Evolutionary conservation across 1,140 invertebrate genomes (phyloP), one percentile per base, ranked within the genome.

Genomic region (Aradophagus sp.): DNA sequence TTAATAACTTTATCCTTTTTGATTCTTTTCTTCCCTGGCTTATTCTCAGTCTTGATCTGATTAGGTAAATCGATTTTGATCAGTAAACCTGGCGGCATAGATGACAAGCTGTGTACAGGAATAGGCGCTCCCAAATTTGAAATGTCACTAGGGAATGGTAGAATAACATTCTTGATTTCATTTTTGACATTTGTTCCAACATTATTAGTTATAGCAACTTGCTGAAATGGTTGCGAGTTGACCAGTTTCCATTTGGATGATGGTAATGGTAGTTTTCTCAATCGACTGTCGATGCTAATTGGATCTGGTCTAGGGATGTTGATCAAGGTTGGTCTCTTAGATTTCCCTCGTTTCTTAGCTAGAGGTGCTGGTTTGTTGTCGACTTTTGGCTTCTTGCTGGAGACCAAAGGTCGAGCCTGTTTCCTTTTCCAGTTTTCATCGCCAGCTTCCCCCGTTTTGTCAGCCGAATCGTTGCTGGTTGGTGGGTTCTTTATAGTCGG

Each of bases 31-130:
- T 36, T 73, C 45, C 10, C 11, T 72, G 73, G 4, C 17, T 16
- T 0, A 19, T 5, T 20, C 80, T 69, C 2, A 45, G 62, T 73
- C 35, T 73, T 69, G n/a, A 38, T 56, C 41, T 83, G 80, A 5
- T 81, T 78, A 0, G 84, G 84, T 7, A 86, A 47, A 59, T 85
- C 79, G n/a, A 86, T 85, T 55, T 86, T 86, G n/a, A 85, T 85
- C 4, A 86, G 44, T 8, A 86, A 59, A 16, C 84, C 84, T 1
- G 84, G 84, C 7, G 84, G 84, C 32, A 85, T 85, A 31, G 81
- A 83, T 7, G 84, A 80, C 8, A 86, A 72, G 75, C 84, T 85
- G 17, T 84, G 61, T 2, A 86, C 84, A 7, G 84, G 84, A 50
- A 85, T 85, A 0, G 84, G 84, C 31, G 78, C 73, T 4, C 83